Base-by-base conservation (phyloP, 2,888 invertebrate species). In the Muscina levida region DNA sequence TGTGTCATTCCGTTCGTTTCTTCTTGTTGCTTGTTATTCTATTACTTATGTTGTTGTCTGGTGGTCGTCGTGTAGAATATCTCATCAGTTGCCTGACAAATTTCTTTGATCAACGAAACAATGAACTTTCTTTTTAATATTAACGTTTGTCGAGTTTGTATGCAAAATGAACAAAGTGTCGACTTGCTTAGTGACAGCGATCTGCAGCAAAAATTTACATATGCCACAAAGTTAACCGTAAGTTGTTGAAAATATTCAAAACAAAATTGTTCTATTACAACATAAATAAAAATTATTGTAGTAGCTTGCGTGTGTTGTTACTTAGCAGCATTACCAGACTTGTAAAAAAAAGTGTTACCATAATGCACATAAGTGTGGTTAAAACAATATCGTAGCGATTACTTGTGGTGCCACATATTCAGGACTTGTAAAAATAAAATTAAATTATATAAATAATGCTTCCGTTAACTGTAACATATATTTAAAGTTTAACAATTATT, bases 101-200 rank as follows among this genome's bases (percentile, higher is more conserved):
- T 22, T 17, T 31, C 13, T 51, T 13, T 22, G 24, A n/a, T n/a
- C n/a, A n/a, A 11, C 10, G 19, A n/a, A 44, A 85, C 53, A 74
- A 87, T 88, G 88, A 86, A 84, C 85, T 85, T 86, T 51, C 83
- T 86, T 84, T 85, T 87, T 17, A 87, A 87, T 84, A 86, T 88
- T 53, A 86, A 85, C 74, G 85, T 87, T 42, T 88, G 88, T 53
- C 85, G 88, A 3, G 86, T 87, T 46, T 88, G 88, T 65, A 85
- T 88, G 85, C 86, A 87, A 82, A 83, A 86, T 2, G 86, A 86
- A 17, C 73, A 77, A n/a, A 85, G 86, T 3, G 53, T 67, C 42
- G 84, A 85, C 8, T 71, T 87, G 3, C 80, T 79, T 5, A 78
- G 78, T 19, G 84, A 86, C 51, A 51, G 68, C 11, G 77, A 68